Base-by-base conservation (phyloP, 1,140 invertebrate genomes). In the Bilobella aurantiaca region DNA sequence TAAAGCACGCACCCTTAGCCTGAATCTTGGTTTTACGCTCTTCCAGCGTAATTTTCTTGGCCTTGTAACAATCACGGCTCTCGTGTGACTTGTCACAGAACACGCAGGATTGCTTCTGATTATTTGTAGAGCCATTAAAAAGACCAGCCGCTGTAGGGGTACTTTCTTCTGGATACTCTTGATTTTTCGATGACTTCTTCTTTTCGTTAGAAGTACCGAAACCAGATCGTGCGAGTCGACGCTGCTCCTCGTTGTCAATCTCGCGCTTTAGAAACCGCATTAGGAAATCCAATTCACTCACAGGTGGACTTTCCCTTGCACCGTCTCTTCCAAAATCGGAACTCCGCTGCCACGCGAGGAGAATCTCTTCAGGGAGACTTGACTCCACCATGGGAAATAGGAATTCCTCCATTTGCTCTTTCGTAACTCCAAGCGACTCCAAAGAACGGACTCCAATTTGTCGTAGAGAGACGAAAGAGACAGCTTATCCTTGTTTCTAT, bases 341-440 rank as follows among this genome's bases (percentile, higher is more conserved):
- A 62, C 59, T 64, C 31, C 71, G 47, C 27, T 74, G 65, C 75
- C 73, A 75, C 0, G 69, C 63, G 21, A 66, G 49, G 18, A 76
- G 60, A 14, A 73, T 31, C 18, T 75, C 72, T 56, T 74, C 73
- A n/a, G 74, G 75, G 3, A 77, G 23, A 16, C 73, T 70, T 12
- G 74, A 76, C 64, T 77, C 63, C 1, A 76, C 74, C 27, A 77
- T 57, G 0, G 75, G 74, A 32, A 69, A 74, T 2, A 77, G 37
- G 60, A 75, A 71, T 16, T 74, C 71, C 1, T 73, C 73, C 62
- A 70, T 76, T 59, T 76, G 76, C 28, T 76, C 74, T 1, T 67
- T 75, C 0, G 71, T 74, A 16, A 78, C 74, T 1, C 73, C 73
- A 0, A 79, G 63, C 0, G 76, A 74, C 28, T 78, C 75, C 2